Evolutionary conservation across 2,797 vertebrate genomes (phyloP).

Genomic region (Sylvilagus floridanus): DNA sequence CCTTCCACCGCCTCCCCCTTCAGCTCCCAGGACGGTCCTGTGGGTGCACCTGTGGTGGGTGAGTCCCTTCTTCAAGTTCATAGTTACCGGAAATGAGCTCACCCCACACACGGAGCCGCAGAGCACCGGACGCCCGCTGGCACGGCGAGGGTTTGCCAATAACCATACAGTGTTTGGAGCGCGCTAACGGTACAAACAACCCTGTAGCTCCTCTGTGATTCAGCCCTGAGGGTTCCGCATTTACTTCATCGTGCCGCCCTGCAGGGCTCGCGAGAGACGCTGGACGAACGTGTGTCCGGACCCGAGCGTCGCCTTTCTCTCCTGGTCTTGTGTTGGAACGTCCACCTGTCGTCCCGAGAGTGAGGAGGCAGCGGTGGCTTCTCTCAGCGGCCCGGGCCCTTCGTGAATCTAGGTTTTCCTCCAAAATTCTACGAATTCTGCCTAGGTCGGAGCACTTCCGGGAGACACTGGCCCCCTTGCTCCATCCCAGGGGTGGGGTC

Average conservation of each 20-base stretch:
- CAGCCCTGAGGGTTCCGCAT: rapidly evolving
- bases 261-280: rapidly evolving
- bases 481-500: too few relatives aligned
- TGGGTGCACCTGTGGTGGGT: neutral
- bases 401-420: too few relatives aligned
- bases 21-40: rapidly evolving
- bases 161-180: too few relatives aligned
- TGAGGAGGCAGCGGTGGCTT: rapidly evolving
- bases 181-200: rapidly evolving
- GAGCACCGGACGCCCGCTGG: rapidly evolving
- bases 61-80: rapidly evolving
- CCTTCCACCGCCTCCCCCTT: rapidly evolving
- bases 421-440: too few relatives aligned
- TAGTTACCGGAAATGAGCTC: rapidly evolving
- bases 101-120: rapidly evolving
- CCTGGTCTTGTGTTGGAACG: rapidly evolving
- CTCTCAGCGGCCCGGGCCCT: too few relatives aligned
- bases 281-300: rapidly evolving
- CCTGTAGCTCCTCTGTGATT: neutral
- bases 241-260: neutral
- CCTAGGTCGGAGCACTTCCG: too few relatives aligned
- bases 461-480: too few relatives aligned
- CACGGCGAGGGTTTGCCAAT: neutral
- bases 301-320: rapidly evolving
- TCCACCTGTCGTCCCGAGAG: too few relatives aligned